Conservation (phyloP, 2,113 vertebrate genomes). For the Emberiza fucata region DNA sequence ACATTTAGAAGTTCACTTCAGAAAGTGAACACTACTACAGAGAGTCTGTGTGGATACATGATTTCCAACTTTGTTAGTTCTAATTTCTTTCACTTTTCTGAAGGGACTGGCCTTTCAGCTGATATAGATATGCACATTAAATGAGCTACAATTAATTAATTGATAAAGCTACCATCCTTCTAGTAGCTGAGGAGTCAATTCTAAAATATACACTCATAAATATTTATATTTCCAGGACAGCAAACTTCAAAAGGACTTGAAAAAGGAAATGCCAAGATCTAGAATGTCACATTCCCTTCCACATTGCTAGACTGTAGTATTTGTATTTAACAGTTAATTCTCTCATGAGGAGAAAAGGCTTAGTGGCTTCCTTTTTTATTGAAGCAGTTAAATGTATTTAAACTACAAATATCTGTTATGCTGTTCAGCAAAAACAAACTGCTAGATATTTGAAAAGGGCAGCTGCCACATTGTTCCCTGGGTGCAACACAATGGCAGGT, state of each 20-base stretch:
- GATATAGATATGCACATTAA: background rate
- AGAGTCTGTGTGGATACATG: background rate
- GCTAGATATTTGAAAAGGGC: constrained; percentile 59
- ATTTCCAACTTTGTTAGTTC: background rate
- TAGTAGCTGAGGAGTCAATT: background rate
- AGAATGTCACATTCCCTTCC: background rate
- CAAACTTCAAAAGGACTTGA: background rate
- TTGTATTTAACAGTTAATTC: constrained; percentile 22
- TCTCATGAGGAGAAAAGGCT: constrained; percentile 19
- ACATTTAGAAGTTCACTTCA: background rate
- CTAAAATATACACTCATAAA: background rate
- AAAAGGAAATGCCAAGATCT: background rate
- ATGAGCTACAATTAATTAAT: constrained; percentile 1
- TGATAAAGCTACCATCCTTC: background rate
- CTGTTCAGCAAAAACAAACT: constrained; percentile 41
- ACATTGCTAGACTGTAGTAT: background rate
- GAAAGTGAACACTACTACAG: background rate
- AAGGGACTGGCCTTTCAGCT: background rate
- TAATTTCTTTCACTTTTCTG: background rate
- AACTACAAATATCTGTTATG: constrained; percentile 36
- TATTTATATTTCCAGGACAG: background rate
- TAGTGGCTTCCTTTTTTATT: constrained; percentile 39
- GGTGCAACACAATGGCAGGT: constrained; percentile 71
- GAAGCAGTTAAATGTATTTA: background rate
- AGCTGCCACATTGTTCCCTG: constrained; percentile 59